These are phyloP conservation scores for Scaptomyza hsui DNA, from an alignment of 1,140 invertebrate species.

Conservation along the genomic window DNA sequence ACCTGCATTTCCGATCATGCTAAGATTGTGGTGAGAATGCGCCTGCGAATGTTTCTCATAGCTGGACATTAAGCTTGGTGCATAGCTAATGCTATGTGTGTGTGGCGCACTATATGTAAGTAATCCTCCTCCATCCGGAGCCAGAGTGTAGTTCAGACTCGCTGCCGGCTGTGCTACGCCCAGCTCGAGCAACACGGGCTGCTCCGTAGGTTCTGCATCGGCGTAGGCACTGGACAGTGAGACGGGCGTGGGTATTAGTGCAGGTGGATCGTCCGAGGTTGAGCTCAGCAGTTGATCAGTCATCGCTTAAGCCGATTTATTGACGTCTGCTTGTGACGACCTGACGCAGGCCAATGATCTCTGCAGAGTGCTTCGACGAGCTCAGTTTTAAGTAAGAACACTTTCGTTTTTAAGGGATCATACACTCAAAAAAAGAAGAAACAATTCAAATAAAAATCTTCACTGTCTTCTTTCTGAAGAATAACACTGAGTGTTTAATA, in stretches of 20 bases:
- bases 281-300: conserved; percentile 72
- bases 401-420: conserved; percentile 7
- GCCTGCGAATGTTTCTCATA: conserved; percentile 48
- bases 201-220: conserved; percentile 58
- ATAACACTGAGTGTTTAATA: background rate
- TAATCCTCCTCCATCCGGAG: conserved; percentile 50
- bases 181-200: conserved; percentile 71
- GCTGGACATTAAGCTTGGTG: conserved; percentile 47
- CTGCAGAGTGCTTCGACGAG: conserved; percentile 11
- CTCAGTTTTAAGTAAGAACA: conserved; percentile 19
- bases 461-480: background rate
- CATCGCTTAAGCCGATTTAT: conserved; percentile 70
- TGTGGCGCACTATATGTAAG: conserved; percentile 44
- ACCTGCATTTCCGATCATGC: conserved; percentile 26
- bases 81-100: conserved; percentile 38
- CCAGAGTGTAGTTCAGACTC: conserved; percentile 58
- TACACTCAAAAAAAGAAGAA: background rate
- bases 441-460: background rate
- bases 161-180: conserved; percentile 44
- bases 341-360: conserved; percentile 38
- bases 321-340: conserved; percentile 42
- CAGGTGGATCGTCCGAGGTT: conserved; percentile 51
- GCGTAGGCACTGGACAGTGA: conserved; percentile 56
- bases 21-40: conserved; percentile 21
- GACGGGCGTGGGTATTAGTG: conserved; percentile 56